Evolutionary conservation across 2,888 invertebrate genomes (phyloP).

Genomic region (Sericinus montela): DNA sequence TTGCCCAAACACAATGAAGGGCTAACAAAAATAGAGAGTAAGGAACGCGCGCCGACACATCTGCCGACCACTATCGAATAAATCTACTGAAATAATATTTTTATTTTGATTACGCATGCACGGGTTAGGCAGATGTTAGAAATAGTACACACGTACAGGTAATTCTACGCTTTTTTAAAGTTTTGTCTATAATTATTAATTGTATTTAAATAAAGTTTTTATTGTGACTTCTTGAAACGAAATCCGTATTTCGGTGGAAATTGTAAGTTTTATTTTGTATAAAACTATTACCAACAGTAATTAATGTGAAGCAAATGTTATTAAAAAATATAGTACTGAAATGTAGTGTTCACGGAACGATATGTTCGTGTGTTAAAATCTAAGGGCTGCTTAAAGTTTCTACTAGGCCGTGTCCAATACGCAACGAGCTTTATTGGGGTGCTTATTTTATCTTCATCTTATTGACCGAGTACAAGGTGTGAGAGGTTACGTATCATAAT

Average conservation of each 20-base stretch:
- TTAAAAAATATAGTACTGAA: too few species aligned
- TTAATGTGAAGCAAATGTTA: too few species aligned
- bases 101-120: conserved; percentile 74
- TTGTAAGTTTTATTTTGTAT: too few species aligned
- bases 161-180: conserved; percentile 11
- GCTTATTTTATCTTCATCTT: conserved; percentile 52
- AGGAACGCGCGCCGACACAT: conserved; percentile 59
- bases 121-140: conserved; percentile 74
- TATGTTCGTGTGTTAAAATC: conserved; percentile 40
- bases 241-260: too few species aligned
- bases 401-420: conserved; percentile 61
- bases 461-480: conserved; percentile 73
- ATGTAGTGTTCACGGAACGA: conserved; percentile 1
- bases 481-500: conserved; percentile 32
- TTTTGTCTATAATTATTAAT: too few species aligned
- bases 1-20: conserved; percentile 63
- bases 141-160: conserved; percentile 34
- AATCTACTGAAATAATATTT: conserved; percentile 78
- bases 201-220: too few species aligned
- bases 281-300: too few species aligned
- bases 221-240: too few species aligned
- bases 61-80: conserved; percentile 75
- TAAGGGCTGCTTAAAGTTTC: conserved; percentile 64
- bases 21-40: conserved; percentile 66
- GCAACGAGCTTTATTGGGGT: conserved; percentile 54